phyloP scores from a whole-genome alignment of 2,113 vertebrate species.

The Diadophis punctatus region DNA sequence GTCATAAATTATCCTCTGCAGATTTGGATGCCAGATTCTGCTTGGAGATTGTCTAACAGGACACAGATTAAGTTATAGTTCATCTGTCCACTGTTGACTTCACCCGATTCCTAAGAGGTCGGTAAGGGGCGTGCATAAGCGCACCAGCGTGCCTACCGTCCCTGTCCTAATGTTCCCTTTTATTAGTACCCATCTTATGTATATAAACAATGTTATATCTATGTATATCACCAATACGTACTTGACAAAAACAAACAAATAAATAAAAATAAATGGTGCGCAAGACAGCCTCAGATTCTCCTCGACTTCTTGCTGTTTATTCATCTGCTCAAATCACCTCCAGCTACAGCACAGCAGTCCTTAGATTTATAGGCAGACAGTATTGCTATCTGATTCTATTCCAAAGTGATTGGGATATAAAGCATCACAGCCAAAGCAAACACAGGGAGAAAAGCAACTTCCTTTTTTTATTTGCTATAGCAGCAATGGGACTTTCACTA shows the following conservation, averaged over 20 bases:
- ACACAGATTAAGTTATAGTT: too few relatives aligned
- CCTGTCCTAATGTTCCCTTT: too few relatives aligned
- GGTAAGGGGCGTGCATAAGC: too few relatives aligned
- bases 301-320: background rate
- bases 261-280: too few relatives aligned
- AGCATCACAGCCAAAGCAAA: background rate
- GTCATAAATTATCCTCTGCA: background rate
- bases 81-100: too few relatives aligned
- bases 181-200: too few relatives aligned
- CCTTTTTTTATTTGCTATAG: background rate
- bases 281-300: background rate
- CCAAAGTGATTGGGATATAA: background rate
- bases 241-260: too few relatives aligned
- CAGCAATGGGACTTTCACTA: too few relatives aligned
- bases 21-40: background rate
- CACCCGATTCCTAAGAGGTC: too few relatives aligned
- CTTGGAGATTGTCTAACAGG: background rate
- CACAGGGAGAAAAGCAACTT: background rate
- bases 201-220: too few relatives aligned
- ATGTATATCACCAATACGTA: too few relatives aligned
- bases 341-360: background rate
- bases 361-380: background rate
- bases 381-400: background rate
- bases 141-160: too few relatives aligned
- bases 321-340: background rate